A percentile compares a stretch with the other conserved stretches of the same genome.
These are phyloP conservation scores for Rhinatrema bivittatum DNA, from an alignment of 2,797 vertebrate genomes.

Conservation along the genomic window DNA sequence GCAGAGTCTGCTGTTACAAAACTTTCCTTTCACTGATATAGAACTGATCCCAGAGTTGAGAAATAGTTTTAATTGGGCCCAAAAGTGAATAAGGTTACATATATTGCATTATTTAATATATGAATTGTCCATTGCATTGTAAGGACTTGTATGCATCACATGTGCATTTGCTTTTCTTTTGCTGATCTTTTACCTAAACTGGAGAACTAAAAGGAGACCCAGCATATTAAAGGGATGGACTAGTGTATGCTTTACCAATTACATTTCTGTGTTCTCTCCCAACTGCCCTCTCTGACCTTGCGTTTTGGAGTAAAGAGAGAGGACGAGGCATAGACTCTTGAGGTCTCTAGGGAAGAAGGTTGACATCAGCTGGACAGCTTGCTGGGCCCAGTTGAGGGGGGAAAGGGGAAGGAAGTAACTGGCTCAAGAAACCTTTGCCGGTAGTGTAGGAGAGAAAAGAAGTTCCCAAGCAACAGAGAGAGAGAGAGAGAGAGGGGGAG, in stretches of 20 bases:
- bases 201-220: conserved; percentile 28
- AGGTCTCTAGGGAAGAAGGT: conserved; percentile 25
- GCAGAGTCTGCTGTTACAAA: too few relatives aligned
- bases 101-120: too few relatives aligned
- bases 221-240: conserved; percentile 17
- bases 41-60: too few relatives aligned
- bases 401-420: background rate
- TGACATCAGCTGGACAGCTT: conserved; percentile 1
- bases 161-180: conserved; percentile 4
- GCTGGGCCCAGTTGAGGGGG: conserved; percentile 11
- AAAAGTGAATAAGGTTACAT: too few relatives aligned
- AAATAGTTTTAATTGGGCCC: too few relatives aligned
- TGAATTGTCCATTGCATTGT: too few relatives aligned
- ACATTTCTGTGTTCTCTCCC: conserved; percentile 28
- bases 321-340: conserved; percentile 25
- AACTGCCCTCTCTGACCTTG: conserved; percentile 12
- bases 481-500: too few relatives aligned
- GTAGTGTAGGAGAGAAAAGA: conserved; percentile 1
- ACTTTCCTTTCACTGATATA: too few relatives aligned
- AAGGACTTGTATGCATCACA: too few relatives aligned
- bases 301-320: conserved; percentile 29
- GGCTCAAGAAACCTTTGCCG: conserved; percentile 9
- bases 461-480: background rate
- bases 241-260: conserved; percentile 34
- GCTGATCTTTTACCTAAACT: conserved; percentile 15